These are phyloP conservation scores for Saccostrea glomerata DNA, from an alignment of 1,140 invertebrate genomes.

Conservation along the genomic window DNA sequence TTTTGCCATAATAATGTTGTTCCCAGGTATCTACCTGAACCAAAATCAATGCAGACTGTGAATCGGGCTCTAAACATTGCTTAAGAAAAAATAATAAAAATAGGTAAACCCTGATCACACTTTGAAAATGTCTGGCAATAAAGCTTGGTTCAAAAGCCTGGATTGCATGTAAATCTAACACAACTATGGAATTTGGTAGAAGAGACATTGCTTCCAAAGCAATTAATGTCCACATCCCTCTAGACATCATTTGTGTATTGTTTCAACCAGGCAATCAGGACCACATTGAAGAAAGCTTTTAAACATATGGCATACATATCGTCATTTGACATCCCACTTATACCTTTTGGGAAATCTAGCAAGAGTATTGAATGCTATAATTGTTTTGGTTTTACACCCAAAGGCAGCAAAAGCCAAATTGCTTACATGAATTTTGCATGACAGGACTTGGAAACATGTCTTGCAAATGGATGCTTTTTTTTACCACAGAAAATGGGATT, in stretches of 20 bases:
- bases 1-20: conserved; percentile 33
- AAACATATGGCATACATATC: not conserved
- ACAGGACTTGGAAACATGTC: too few relatives aligned
- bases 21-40: conserved; percentile 20
- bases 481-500: too few relatives aligned
- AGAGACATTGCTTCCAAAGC: not conserved
- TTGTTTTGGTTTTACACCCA: conserved; percentile 9
- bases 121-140: not conserved
- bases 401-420: not conserved
- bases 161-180: not conserved
- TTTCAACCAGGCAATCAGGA: not conserved
- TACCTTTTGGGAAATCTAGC: conserved; percentile 26
- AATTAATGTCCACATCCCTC: not conserved
- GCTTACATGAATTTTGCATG: conserved; percentile 4
- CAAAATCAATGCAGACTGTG: conserved; percentile 32
- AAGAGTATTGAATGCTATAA: not conserved
- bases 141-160: not conserved
- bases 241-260: not conserved
- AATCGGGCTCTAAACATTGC: not conserved
- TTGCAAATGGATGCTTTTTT: too few relatives aligned
- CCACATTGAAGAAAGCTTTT: not conserved
- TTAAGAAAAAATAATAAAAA: conserved; percentile 13
- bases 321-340: conserved; percentile 6
- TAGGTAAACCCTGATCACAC: not conserved
- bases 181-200: not conserved